Evolutionary conservation across 2,888 invertebrate genomes (phyloP), one percentile per base, ranked within the genome.

Genomic region (Microctonus brassicae): DNA sequence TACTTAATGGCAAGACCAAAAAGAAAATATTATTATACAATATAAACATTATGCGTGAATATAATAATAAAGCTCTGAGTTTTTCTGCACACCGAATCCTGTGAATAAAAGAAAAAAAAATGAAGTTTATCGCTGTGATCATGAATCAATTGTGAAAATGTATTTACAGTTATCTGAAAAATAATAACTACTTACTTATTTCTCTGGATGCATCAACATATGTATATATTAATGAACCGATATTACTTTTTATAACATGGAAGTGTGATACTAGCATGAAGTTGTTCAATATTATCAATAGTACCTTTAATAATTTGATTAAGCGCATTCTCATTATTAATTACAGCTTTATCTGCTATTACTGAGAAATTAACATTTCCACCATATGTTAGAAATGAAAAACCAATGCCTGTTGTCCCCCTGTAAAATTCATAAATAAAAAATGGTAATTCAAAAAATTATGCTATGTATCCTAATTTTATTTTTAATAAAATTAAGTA

Each of bases 331-430:
- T 87, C 78, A 26, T 81, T 81, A 0, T 84, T 78, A 20, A 90
- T 82, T 26, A 90, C 70, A 0, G 88, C 88, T 42, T 82, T 81
- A 73, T 91, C 91, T 1, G 88, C 89, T 69, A 88, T 85, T 2
- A 89, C 81, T 0, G 89, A 89, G 5, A 91, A 77, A 20, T 90
- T 86, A 6, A 90, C 80, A 22, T 88, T 87, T 0, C 88, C 89
- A 7, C 88, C 88, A 75, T 90, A 91, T 61, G 88, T 89, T 13
- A 91, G 79, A 1, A 90, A 84, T 13, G 90, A 89, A 60, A 89
- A 84, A 11, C 90, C 89, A 33, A 90, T 80, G 53, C 90, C 91
- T 87, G 81, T 66, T 20, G 68, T 73, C 24, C 77, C 78, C 47
- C 83, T 81, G 22, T 33, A 72, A 75, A 64, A 52, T 39, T 24